Conservation (phyloP, 2,113 vertebrate genomes). For the Odontesthes bonariensis region DNA sequence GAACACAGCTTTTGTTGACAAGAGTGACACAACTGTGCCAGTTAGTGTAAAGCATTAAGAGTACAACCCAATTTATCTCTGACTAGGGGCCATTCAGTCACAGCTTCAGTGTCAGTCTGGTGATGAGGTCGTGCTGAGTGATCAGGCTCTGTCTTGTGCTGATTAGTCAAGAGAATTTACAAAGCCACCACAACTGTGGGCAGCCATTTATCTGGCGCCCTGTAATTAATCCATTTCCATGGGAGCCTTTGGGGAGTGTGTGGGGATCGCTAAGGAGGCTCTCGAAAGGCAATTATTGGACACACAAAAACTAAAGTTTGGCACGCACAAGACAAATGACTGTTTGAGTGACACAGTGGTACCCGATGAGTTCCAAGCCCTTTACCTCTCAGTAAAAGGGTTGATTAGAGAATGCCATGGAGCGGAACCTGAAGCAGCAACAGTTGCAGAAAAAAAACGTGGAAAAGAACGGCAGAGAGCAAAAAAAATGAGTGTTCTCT, state of each 20-base stretch:
- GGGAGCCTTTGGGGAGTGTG: constrained; percentile 58
- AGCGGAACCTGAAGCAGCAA: constrained; percentile 45
- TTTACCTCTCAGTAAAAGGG: constrained; percentile 57
- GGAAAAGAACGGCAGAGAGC: constrained; percentile 50
- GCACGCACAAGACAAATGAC: constrained; percentile 44
- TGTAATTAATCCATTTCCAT: constrained; percentile 77
- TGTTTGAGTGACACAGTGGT: constrained; percentile 38
- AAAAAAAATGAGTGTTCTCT: constrained; percentile 57
- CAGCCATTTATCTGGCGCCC: constrained; percentile 64
- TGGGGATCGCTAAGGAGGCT: constrained; percentile 50
- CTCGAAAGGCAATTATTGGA: constrained; percentile 63
- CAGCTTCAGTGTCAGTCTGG: constrained; percentile 57
- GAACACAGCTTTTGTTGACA: constrained; percentile 34
- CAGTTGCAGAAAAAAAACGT: constrained; percentile 15
- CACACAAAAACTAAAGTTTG: constrained; percentile 47
- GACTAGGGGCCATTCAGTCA: constrained; percentile 59
- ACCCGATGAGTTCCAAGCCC: constrained; percentile 42
- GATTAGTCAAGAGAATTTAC: constrained; percentile 76
- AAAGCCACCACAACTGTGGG: constrained; percentile 57
- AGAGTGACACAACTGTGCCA: constrained; percentile 48
- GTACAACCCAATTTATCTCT: constrained; percentile 67
- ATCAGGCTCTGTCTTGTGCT: constrained; percentile 65
- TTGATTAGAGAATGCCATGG: constrained; percentile 61
- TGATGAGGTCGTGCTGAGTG: constrained; percentile 70
- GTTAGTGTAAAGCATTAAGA: constrained; percentile 33